Conservation (phyloP, 2,113 vertebrate genomes). For the Callipepla californica region DNA sequence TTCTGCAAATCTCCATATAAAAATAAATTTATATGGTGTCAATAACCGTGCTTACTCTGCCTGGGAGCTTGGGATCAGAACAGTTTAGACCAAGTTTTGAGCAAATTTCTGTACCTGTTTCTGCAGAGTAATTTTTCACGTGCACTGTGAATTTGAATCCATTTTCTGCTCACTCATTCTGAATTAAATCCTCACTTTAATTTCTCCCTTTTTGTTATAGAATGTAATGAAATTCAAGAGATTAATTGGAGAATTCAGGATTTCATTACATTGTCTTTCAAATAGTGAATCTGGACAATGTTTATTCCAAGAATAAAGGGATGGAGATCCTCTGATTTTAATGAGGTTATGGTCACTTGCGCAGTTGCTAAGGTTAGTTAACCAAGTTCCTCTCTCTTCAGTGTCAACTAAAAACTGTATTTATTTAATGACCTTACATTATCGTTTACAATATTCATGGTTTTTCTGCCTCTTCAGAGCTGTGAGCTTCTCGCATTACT, state of each 20-base stretch:
- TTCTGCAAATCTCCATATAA: not conserved
- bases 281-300: not conserved
- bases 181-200: not conserved
- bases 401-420: not conserved
- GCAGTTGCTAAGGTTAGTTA: not conserved
- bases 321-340: not conserved
- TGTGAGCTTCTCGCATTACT: not conserved
- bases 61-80: not conserved
- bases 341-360: not conserved
- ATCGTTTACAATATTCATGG: not conserved
- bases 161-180: not conserved
- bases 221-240: not conserved
- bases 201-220: not conserved
- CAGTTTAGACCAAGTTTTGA: not conserved
- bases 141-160: not conserved
- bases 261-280: not conserved
- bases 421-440: not conserved
- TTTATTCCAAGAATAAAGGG: constrained; percentile 1
- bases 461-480: not conserved
- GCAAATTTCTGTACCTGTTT: not conserved
- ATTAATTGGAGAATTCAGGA: not conserved
- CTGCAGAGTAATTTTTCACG: not conserved
- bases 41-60: not conserved
- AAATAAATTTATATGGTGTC: not conserved
- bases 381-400: not conserved